phyloP scores from a whole-genome alignment of 2,888 invertebrate species.

The Balanococcus diminutus region DNA sequence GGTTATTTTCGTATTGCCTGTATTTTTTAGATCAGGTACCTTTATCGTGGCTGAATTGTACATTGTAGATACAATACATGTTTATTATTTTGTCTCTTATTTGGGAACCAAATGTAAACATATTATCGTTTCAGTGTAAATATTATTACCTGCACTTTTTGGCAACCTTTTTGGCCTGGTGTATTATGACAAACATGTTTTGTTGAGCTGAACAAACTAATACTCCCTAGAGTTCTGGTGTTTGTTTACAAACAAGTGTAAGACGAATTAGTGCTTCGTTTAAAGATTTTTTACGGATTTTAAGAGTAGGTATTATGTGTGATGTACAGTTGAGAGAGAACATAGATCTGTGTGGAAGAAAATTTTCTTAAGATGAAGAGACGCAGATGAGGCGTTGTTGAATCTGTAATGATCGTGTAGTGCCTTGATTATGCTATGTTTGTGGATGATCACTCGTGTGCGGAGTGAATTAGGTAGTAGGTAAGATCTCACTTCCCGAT shows the following conservation, averaged over 20 bases:
- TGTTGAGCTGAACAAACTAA: not conserved
- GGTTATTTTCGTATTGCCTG: not conserved
- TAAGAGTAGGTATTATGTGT: too few relatives aligned
- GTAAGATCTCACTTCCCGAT: too few relatives aligned
- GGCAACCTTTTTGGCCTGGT: not conserved
- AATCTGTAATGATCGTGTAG: too few relatives aligned
- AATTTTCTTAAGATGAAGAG: too few relatives aligned
- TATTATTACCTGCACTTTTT: not conserved
- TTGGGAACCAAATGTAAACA: not conserved
- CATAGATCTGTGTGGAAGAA: too few relatives aligned
- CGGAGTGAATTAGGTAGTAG: too few relatives aligned
- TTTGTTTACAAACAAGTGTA: not conserved
- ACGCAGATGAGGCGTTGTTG: too few relatives aligned
- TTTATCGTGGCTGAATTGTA: not conserved
- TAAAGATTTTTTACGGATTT: too few relatives aligned
- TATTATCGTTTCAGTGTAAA: not conserved
- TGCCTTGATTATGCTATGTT: too few relatives aligned
- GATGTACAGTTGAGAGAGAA: too few relatives aligned
- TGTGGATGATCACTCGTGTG: too few relatives aligned
- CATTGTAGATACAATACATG: not conserved
- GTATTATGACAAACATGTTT: not conserved
- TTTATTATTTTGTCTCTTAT: not conserved
- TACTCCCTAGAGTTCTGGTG: not conserved
- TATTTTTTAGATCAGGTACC: not conserved
- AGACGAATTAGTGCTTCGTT: not conserved